Evolutionary conservation across 2,113 vertebrate species (phyloP).

Genomic region (Eidolon helvum): DNA sequence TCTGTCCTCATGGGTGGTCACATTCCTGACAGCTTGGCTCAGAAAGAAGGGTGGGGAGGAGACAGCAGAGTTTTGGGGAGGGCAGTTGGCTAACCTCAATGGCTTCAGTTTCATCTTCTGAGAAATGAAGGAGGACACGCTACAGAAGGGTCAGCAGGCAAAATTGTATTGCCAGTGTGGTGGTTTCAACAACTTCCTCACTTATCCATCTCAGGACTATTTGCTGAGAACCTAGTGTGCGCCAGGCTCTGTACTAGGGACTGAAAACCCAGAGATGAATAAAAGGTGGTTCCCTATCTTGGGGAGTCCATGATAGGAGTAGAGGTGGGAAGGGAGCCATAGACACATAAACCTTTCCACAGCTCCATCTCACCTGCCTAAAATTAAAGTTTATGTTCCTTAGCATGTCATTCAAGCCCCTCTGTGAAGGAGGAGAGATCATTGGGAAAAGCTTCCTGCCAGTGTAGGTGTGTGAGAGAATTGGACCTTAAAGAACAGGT

Average conservation of each 20-base stretch:
- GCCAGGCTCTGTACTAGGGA: background rate
- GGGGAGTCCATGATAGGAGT: background rate
- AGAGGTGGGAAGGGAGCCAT: background rate
- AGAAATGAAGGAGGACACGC: background rate
- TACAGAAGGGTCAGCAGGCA: background rate
- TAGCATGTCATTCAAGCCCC: background rate
- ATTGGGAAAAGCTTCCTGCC: background rate
- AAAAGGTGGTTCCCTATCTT: background rate
- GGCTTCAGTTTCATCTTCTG: background rate
- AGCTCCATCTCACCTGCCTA: background rate
- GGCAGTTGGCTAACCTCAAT: background rate
- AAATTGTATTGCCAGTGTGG: accelerated
- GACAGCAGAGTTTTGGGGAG: background rate
- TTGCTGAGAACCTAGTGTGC: background rate
- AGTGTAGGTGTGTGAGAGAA: background rate
- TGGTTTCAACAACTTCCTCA: accelerated
- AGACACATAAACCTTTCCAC: background rate
- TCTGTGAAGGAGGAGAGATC: background rate
- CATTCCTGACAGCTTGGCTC: slow-evolving; percentile 48
- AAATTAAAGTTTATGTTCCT: background rate
- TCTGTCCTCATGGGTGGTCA: background rate
- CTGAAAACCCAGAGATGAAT: background rate
- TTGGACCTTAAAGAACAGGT: no score
- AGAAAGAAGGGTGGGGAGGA: background rate
- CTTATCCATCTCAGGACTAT: no score